Evolutionary conservation across 1,140 invertebrate species (phyloP).

Genomic region (Aporrectodea caliginosa): DNA sequence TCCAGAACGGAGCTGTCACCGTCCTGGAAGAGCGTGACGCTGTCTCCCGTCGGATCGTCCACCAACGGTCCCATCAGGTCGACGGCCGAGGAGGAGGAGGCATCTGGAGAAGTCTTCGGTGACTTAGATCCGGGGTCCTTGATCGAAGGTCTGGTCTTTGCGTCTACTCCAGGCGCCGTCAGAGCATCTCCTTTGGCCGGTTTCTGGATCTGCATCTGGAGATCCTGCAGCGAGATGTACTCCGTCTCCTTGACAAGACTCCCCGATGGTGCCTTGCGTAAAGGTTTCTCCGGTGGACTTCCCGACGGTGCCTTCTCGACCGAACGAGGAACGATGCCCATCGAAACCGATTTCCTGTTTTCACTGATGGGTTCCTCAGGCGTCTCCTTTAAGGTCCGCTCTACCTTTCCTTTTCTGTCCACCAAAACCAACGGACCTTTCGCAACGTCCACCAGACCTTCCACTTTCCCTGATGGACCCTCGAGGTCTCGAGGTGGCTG

Average conservation of each 20-base stretch:
- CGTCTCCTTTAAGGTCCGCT: neutral
- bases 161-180: no score
- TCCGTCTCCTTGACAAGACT: neutral
- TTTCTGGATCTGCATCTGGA: neutral
- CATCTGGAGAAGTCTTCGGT: neutral
- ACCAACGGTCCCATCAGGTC: neutral
- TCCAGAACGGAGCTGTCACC: conserved; percentile 16
- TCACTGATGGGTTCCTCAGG: no score
- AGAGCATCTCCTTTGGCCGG: no score
- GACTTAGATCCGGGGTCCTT: neutral
- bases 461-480: neutral
- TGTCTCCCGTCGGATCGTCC: neutral
- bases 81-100: neutral
- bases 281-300: neutral
- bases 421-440: neutral
- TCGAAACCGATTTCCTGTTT: no score
- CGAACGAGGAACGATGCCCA: no score
- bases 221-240: neutral
- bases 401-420: neutral
- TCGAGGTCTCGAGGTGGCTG: neutral
- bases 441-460: neutral
- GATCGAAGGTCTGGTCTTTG: neutral
- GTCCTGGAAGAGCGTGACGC: neutral
- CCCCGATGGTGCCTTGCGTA: neutral
- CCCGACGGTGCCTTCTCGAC: neutral